Conservation (phyloP, 2,797 vertebrate species). For the Clamator glandarius region DNA sequence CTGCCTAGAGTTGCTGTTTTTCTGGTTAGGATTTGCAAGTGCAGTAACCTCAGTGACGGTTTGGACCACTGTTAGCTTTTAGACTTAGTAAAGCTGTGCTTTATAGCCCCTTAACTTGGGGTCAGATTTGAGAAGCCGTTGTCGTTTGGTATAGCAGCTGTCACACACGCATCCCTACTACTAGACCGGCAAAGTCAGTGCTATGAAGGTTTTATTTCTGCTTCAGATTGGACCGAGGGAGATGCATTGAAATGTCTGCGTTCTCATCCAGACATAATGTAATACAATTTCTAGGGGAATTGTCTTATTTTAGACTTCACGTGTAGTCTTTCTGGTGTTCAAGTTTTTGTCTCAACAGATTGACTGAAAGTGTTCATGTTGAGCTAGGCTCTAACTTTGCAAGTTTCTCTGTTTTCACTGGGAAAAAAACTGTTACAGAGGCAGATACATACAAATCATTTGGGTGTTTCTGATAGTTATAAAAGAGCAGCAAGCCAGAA, state of each 20-base stretch:
- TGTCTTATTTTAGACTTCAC: not conserved
- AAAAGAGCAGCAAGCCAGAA: constrained; percentile 24
- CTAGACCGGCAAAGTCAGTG: not conserved
- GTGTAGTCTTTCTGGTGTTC: not conserved
- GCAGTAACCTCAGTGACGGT: not conserved
- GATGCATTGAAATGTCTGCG: not conserved
- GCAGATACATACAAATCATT: not conserved
- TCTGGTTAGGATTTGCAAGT: rapidly evolving
- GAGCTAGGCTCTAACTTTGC: not conserved
- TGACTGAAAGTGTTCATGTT: not conserved
- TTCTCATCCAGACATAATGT: not conserved
- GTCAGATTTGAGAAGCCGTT: not conserved
- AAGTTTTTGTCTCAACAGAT: not conserved
- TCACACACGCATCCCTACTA: rapidly evolving
- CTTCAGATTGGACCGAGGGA: not conserved
- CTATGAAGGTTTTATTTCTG: not conserved
- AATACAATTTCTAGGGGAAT: not conserved
- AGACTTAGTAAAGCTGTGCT: not conserved
- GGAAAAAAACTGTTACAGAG: not conserved
- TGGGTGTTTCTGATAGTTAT: not conserved
- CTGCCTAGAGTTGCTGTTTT: not conserved
- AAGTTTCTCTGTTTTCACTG: constrained; percentile 11
- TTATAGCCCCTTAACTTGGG: not conserved
- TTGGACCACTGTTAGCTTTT: not conserved
- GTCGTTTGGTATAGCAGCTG: not conserved